Evolutionary conservation across 2,113 vertebrate genomes (phyloP), one percentile per base, ranked within the genome.

Genomic region (Notothenia coriiceps): DNA sequence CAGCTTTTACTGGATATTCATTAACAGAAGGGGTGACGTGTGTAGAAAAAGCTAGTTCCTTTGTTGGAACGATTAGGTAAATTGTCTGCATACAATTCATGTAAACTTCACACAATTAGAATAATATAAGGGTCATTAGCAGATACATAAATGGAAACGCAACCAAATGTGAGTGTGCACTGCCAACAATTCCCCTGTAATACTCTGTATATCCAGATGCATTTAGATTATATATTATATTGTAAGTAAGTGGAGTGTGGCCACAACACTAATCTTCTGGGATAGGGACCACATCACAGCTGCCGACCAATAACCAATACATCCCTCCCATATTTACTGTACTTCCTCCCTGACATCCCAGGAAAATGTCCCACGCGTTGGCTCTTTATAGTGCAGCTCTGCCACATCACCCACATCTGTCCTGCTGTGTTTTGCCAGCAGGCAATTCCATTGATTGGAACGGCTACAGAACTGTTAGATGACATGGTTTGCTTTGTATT

Each of bases 291-390:
- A 75, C 79, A 61, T 81, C 80, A 47, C 50, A 73, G 62, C 18
- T 1, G 65, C 44, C 60, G 67, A 15, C 65, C 82, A 47, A 66
- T 22, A 82, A 46, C 35, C 25, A 73, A 75, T 68, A 88, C 89
- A 91, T 83, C 88, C 89, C 59, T 78, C 61, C 35, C 67, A 81
- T 79, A 78, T 88, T 85, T 78, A 79, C 70, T 60, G 72, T 65
- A 68, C 66, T 67, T 62, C 54, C 68, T 51, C 35, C 35, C 59
- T 29, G 33, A 75, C 60, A 55, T 56, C 54, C 44, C 59, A 64
- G 70, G 40, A 59, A 74, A 82, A 63, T 20, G 50, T 67, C n/a
- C 43, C 44, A 29, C 46, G 70, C 60, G 0, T 20, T 11, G 57
- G 74, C 61, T 82, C 80, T 86, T 83, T 90, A 77, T 74, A 80